These are phyloP conservation scores for Podocnemis expansa DNA, from an alignment of 2,113 vertebrate species.

Conservation along the genomic window DNA sequence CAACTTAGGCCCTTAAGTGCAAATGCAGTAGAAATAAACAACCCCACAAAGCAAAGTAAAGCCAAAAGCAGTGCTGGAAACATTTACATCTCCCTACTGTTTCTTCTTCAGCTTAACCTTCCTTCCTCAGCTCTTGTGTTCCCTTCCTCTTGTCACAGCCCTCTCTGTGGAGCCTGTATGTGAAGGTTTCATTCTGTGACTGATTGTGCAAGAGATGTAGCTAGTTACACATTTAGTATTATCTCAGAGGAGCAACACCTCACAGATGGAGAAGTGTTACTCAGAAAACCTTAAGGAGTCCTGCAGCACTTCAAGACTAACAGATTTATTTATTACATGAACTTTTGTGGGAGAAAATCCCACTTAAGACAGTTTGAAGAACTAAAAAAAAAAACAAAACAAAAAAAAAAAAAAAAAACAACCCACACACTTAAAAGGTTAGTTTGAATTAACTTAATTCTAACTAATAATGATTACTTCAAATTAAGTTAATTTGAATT, in stretches of 20 bases:
- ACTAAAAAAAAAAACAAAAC: too few species aligned
- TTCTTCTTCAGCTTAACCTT: background rate
- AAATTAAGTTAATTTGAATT: too few species aligned
- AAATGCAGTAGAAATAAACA: background rate
- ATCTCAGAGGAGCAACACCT: background rate
- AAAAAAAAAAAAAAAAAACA: too few species aligned
- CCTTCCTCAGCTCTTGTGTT: background rate
- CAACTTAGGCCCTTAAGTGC: background rate
- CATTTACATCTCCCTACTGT: background rate
- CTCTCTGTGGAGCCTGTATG: background rate
- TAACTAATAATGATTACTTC: too few species aligned
- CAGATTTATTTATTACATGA: too few species aligned
- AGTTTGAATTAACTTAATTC: too few species aligned
- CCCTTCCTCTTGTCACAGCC: background rate
- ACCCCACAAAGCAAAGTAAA: too few species aligned
- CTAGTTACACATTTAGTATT: background rate
- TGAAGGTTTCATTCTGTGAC: background rate
- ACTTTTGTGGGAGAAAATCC: too few species aligned
- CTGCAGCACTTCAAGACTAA: too few species aligned
- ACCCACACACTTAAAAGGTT: too few species aligned
- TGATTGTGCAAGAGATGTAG: background rate
- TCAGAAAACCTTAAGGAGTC: too few species aligned
- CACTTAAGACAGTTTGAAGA: too few species aligned
- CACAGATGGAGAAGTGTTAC: background rate
- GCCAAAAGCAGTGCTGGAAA: background rate